Percentiles rank a stretch among this genome's conserved stretches.
These are phyloP conservation scores for Diabrotica undecimpunctata DNA, from an alignment of 1,140 invertebrate genomes.

Conservation along the genomic window DNA sequence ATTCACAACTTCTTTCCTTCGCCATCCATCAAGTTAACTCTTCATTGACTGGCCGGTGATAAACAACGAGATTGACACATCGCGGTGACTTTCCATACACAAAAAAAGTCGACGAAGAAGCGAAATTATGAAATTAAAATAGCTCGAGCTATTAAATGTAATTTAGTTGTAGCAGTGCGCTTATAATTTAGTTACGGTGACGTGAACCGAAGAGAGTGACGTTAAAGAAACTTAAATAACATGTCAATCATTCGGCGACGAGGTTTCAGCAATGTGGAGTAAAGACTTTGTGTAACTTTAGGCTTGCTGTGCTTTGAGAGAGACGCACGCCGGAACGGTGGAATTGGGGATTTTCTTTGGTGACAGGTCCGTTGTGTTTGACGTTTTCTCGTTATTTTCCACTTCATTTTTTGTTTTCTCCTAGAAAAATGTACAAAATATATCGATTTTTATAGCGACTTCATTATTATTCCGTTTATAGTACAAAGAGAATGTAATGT, in stretches of 20 bases:
- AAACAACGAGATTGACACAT: conserved; percentile 6
- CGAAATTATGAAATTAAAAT: conserved; percentile 19
- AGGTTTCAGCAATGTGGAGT: not conserved
- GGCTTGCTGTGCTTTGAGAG: not conserved
- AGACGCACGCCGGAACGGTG: not conserved
- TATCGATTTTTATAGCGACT: too few relatives aligned
- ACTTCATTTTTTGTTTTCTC: not conserved
- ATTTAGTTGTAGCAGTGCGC: conserved; percentile 27
- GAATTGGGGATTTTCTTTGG: not conserved
- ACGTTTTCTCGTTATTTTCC: not conserved
- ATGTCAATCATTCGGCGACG: conserved; percentile 34
- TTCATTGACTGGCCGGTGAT: not conserved
- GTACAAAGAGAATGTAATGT: too few relatives aligned
- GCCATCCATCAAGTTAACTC: not conserved
- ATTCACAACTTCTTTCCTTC: not conserved
- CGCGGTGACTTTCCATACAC: conserved; percentile 3
- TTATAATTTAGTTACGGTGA: conserved; percentile 36
- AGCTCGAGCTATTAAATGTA: conserved; percentile 16
- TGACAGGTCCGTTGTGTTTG: not conserved
- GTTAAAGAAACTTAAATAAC: conserved; percentile 42
- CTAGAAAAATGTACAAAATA: too few relatives aligned
- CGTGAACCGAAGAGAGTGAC: conserved; percentile 29
- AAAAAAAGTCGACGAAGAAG: not conserved
- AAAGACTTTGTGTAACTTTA: not conserved
- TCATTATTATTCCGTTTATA: too few relatives aligned